Evolutionary conservation across 2,888 invertebrate genomes (phyloP).

Genomic region (Yponomeuta sedellus): DNA sequence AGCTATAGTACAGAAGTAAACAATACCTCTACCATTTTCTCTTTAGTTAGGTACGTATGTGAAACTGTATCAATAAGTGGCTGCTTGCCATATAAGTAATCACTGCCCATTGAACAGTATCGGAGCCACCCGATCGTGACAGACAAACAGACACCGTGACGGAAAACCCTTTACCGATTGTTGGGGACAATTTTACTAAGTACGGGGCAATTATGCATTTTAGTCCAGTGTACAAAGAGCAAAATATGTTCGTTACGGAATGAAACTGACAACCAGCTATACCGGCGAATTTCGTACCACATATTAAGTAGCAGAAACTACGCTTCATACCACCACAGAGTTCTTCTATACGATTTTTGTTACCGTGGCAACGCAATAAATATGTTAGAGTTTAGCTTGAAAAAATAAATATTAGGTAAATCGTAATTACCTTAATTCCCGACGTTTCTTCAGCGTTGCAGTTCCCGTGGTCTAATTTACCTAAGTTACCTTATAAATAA

Average conservation of each 20-base stretch:
- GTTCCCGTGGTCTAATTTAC: too few species aligned
- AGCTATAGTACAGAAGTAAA: not conserved
- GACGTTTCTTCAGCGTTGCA: too few species aligned
- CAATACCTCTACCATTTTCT: not conserved
- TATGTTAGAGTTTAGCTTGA: too few species aligned
- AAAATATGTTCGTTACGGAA: not conserved
- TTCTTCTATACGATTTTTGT: too few species aligned
- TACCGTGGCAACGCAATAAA: too few species aligned
- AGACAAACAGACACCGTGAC: constrained; percentile 27
- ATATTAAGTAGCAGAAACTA: too few species aligned
- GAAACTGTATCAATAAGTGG: not conserved
- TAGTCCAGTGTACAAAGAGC: not conserved
- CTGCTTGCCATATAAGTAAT: not conserved
- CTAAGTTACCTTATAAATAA: too few species aligned
- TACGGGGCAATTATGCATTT: not conserved
- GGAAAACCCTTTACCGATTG: constrained; percentile 11
- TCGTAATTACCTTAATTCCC: too few species aligned
- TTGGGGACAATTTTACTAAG: not conserved
- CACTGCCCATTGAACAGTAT: constrained; percentile 26
- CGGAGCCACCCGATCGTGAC: constrained; percentile 28
- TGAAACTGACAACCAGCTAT: too few species aligned
- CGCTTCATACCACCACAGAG: too few species aligned
- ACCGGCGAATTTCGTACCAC: too few species aligned
- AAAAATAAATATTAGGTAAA: too few species aligned
- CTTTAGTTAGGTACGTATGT: not conserved